phyloP scores from a whole-genome alignment of 2,113 vertebrate species.

The Scytalopus superciliaris region DNA sequence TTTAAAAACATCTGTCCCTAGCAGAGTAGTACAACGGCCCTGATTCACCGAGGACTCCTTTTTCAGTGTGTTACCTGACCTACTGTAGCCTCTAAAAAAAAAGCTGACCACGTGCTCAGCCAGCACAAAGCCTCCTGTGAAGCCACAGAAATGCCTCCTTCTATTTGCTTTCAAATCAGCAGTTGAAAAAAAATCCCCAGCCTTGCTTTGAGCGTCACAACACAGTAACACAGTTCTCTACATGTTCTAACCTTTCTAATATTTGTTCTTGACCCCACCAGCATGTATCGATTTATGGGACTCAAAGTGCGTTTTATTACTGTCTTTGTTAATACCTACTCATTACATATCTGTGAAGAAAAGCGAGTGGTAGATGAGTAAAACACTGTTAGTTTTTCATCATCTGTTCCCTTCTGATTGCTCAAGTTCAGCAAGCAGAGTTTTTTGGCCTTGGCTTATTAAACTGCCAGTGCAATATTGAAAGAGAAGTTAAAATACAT shows the following conservation, averaged over 20 bases:
- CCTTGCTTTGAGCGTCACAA: neutral
- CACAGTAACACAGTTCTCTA: neutral
- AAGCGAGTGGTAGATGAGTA: constrained; percentile 36
- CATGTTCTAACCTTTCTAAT: neutral
- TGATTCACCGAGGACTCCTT: neutral
- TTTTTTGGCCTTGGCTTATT: constrained; percentile 1
- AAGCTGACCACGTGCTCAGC: neutral
- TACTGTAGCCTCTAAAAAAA: neutral
- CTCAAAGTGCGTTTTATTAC: constrained; percentile 30
- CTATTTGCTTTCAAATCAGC: constrained; percentile 30
- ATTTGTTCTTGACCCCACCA: constrained; percentile 29
- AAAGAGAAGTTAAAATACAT: constrained; percentile 7
- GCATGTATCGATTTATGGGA: neutral
- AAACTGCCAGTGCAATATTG: neutral
- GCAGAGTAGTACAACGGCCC: neutral
- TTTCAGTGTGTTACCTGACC: neutral
- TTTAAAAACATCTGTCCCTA: neutral
- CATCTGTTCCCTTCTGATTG: constrained; percentile 36
- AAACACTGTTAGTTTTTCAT: constrained; percentile 61
- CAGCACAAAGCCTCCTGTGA: neutral
- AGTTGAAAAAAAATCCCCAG: neutral
- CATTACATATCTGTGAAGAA: neutral
- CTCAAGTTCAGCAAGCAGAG: constrained; percentile 29
- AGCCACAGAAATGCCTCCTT: constrained; percentile 20
- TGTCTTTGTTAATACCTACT: constrained; percentile 18